Percentiles rank a stretch among this genome's conserved stretches.
Conservation (phyloP, 2,797 vertebrate species). For the Halcyon smyrnensis region DNA sequence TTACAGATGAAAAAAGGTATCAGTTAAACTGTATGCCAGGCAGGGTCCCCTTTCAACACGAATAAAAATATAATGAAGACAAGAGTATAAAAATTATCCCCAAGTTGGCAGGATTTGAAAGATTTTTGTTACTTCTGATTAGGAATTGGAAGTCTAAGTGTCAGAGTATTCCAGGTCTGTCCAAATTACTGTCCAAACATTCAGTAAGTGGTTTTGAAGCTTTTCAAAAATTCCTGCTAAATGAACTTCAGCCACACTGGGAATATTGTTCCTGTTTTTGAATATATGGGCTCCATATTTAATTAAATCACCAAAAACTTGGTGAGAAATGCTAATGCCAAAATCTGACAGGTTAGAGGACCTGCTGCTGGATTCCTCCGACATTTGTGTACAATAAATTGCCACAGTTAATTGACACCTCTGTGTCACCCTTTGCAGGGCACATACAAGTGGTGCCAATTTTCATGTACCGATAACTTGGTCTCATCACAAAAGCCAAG, state of each 20-base stretch:
- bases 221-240: not conserved
- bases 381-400: rapidly evolving
- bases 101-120: not conserved
- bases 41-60: not conserved
- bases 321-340: not conserved
- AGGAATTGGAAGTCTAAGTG: not conserved
- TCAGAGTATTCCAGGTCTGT: not conserved
- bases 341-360: not conserved
- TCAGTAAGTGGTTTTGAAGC: not conserved
- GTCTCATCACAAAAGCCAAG: not conserved
- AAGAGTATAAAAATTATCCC: not conserved
- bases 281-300: not conserved
- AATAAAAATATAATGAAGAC: not conserved
- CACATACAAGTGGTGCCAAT: not conserved
- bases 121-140: not conserved
- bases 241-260: not conserved
- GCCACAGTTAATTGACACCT: not conserved
- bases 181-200: not conserved
- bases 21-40: not conserved
- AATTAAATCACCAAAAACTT: not conserved
- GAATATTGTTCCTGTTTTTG: not conserved
- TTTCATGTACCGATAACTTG: not conserved
- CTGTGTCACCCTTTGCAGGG: not conserved
- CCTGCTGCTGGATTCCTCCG: not conserved
- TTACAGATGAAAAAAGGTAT: not conserved